Evolutionary conservation across 1,140 invertebrate species (phyloP).

Genomic region (Penaeus japonicus): DNA sequence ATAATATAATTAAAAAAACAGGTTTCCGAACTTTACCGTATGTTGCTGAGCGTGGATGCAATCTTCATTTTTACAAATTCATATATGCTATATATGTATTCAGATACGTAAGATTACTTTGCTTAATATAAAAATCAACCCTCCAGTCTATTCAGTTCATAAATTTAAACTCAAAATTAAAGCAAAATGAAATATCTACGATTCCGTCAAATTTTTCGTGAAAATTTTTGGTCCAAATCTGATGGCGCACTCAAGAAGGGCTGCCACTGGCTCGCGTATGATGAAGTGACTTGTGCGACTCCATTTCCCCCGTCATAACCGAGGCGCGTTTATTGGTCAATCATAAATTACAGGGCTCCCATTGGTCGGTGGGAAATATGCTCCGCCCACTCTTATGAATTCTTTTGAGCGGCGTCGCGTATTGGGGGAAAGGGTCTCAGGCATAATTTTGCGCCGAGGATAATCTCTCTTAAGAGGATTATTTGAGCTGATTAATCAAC

Average conservation of each 20-base stretch:
- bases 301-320: conserved; percentile 56
- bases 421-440: conserved; percentile 23
- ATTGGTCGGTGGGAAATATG: conserved; percentile 52
- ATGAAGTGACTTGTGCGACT: conserved; percentile 45
- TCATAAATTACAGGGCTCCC: conserved; percentile 42
- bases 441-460: neutral
- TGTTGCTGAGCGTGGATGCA: no score
- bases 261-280: conserved; percentile 33
- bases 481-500: neutral
- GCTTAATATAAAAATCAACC: no score
- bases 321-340: conserved; percentile 56
- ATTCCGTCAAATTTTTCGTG: no score
- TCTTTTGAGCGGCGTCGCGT: conserved; percentile 44
- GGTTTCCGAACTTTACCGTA: no score
- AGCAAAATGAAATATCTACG: no score
- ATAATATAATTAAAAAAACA: no score
- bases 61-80: no score
- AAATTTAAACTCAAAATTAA: no score
- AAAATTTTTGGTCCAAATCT: no score
- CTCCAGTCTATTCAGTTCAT: no score
- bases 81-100: no score
- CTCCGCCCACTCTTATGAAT: conserved; percentile 54
- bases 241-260: neutral
- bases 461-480: neutral
- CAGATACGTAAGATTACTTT: no score